These are phyloP conservation scores for Aphaenogaster ashmeadi DNA, from an alignment of 1,140 invertebrate genomes.

Conservation along the genomic window DNA sequence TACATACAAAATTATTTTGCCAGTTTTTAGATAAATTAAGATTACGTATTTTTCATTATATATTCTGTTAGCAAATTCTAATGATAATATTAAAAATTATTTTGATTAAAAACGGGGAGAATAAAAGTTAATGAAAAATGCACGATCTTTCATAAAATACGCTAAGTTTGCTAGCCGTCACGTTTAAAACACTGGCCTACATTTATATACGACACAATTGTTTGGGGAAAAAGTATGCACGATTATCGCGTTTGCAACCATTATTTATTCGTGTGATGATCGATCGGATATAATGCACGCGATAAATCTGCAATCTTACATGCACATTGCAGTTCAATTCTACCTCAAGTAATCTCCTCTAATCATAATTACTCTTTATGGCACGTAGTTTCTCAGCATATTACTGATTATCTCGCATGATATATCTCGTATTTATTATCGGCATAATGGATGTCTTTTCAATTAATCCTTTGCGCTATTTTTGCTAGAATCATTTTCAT, in stretches of 20 bases:
- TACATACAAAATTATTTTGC: background rate
- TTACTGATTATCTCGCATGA: background rate
- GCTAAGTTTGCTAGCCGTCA: background rate
- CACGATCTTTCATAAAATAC: background rate
- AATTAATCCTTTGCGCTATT: slow-evolving; percentile 5
- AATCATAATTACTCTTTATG: slow-evolving; percentile 51
- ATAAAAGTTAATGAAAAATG: slow-evolving; percentile 3
- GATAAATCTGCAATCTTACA: background rate
- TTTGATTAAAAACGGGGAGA: slow-evolving; percentile 12
- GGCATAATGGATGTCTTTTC: background rate
- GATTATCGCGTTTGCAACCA: slow-evolving; percentile 11
- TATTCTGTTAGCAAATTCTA: slow-evolving; percentile 15
- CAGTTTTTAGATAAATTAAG: slow-evolving; percentile 17
- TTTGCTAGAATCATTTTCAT: background rate
- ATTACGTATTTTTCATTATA: slow-evolving; percentile 26
- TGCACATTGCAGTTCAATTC: background rate
- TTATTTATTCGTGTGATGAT: background rate
- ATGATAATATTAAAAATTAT: slow-evolving; percentile 41
- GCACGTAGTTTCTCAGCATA: slow-evolving; percentile 48
- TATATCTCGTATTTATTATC: slow-evolving; percentile 15
- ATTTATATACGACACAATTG: slow-evolving; percentile 37
- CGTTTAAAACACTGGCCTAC: slow-evolving; percentile 47
- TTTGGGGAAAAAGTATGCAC: background rate
- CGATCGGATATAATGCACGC: background rate
- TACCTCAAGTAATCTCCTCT: slow-evolving; percentile 4